Evolutionary conservation across 2,888 invertebrate species (phyloP).

Genomic region (Metalampra italica): DNA sequence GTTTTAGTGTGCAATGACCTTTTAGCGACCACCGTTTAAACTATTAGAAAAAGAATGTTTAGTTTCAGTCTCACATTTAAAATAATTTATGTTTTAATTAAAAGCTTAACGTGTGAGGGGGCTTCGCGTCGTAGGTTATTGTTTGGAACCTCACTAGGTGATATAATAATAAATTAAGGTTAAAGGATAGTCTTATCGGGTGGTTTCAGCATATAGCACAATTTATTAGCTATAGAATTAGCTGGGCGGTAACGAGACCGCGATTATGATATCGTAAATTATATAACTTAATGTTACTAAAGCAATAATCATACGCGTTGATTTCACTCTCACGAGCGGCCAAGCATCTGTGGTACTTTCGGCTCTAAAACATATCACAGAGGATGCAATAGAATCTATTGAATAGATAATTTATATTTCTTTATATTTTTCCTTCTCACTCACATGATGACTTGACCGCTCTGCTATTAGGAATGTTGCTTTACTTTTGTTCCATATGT

Average conservation of each 20-base stretch:
- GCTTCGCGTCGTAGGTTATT: slow-evolving; percentile 53
- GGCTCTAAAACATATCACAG: slow-evolving; percentile 50
- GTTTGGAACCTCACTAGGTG: slow-evolving; percentile 76
- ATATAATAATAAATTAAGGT: slow-evolving; percentile 59
- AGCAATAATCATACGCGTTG: slow-evolving; percentile 39
- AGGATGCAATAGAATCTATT: slow-evolving; percentile 39
- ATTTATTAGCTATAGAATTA: slow-evolving; percentile 63
- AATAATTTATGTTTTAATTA: too few species aligned
- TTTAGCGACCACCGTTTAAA: too few species aligned
- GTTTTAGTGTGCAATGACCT: too few species aligned
- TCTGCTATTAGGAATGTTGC: slow-evolving; percentile 35
- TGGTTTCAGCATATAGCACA: slow-evolving; percentile 65
- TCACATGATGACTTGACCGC: slow-evolving; percentile 30
- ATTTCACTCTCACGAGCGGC: slow-evolving; percentile 28
- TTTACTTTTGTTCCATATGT: slow-evolving; percentile 69
- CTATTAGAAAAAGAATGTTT: too few species aligned
- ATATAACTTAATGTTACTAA: slow-evolving; percentile 41
- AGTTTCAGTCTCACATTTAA: too few species aligned
- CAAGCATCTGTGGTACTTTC: slow-evolving; percentile 22
- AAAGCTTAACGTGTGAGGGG: slow-evolving; percentile 50
- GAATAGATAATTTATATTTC: slow-evolving; percentile 20
- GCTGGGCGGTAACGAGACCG: slow-evolving; percentile 40
- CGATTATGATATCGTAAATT: slow-evolving; percentile 26
- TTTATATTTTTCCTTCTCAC: slow-evolving; percentile 4
- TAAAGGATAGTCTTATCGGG: slow-evolving; percentile 38